A percentile compares a stretch with the other conserved stretches of the same genome.
phyloP scores from a whole-genome alignment of 2,888 invertebrate species.

The Pteria penguin region DNA sequence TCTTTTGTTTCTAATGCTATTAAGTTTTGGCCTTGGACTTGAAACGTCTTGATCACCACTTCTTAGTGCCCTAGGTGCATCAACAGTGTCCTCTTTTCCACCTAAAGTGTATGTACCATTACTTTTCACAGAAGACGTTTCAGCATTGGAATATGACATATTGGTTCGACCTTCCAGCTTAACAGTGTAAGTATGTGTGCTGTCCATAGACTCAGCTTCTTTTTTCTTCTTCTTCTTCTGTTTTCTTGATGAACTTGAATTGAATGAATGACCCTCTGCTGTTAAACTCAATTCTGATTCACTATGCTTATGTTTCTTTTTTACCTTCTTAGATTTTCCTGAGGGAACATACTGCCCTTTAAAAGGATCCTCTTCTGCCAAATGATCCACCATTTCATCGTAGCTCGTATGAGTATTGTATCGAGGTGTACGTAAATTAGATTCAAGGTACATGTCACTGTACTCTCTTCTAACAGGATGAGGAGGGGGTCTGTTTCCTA shows the following conservation, averaged over 20 bases:
- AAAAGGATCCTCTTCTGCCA: conserved; percentile 60
- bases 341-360: conserved; percentile 57
- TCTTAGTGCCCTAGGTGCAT: not conserved
- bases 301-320: conserved; percentile 40
- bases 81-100: conserved; percentile 21
- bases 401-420: conserved; percentile 54
- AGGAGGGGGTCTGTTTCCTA: conserved; percentile 28
- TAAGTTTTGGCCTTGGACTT: conserved; percentile 7
- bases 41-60: not conserved
- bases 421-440: conserved; percentile 56
- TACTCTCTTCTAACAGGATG: conserved; percentile 48
- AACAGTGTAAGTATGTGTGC: conserved; percentile 44
- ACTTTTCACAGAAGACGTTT: conserved; percentile 56
- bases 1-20: not conserved
- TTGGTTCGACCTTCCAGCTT: conserved; percentile 36
- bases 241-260: conserved; percentile 25
- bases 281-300: conserved; percentile 4
- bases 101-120: conserved; percentile 59
- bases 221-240: conserved; percentile 48
- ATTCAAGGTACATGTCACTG: conserved; percentile 58
- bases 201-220: conserved; percentile 38
- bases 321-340: conserved; percentile 49
- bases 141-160: conserved; percentile 34
- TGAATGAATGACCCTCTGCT: not conserved
- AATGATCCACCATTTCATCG: conserved; percentile 55